phyloP scores from a whole-genome alignment of 2,797 vertebrate species.

The Lacerta viridis region DNA sequence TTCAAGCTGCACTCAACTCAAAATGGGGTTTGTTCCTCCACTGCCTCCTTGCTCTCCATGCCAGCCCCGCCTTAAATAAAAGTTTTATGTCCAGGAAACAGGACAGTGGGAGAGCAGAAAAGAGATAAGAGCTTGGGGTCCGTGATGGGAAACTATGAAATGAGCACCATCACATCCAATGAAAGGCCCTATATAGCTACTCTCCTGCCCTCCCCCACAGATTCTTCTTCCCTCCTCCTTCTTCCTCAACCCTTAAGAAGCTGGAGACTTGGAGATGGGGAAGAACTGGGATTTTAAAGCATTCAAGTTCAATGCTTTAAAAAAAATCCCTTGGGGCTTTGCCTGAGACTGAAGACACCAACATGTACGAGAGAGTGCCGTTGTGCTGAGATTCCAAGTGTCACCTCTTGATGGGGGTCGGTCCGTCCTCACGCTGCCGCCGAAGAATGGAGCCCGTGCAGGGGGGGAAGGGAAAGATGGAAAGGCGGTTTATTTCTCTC shows the following conservation, averaged over 20 bases:
- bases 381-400: background rate
- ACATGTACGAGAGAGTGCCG: too few species aligned
- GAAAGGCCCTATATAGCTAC: too few species aligned
- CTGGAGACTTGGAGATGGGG: background rate
- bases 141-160: background rate
- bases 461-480: slow-evolving; percentile 93
- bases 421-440: slow-evolving; percentile 82
- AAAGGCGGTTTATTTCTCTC: slow-evolving; percentile 95
- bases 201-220: background rate
- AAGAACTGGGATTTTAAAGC: background rate
- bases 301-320: background rate
- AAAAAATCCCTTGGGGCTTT: background rate
- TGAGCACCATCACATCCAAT: background rate
- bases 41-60: too few species aligned
- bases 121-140: background rate
- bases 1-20: too few species aligned
- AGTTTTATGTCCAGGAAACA: too few species aligned
- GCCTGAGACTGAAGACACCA: too few species aligned
- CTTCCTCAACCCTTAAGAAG: background rate
- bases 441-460: slow-evolving; percentile 92
- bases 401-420: slow-evolving; percentile 79
- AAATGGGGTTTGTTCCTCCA: too few species aligned
- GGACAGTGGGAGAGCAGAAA: too few species aligned
- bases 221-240: background rate
- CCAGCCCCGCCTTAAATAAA: too few species aligned